These are phyloP conservation scores for Ormia ochracea DNA, from an alignment of 2,888 invertebrate species.

Conservation along the genomic window DNA sequence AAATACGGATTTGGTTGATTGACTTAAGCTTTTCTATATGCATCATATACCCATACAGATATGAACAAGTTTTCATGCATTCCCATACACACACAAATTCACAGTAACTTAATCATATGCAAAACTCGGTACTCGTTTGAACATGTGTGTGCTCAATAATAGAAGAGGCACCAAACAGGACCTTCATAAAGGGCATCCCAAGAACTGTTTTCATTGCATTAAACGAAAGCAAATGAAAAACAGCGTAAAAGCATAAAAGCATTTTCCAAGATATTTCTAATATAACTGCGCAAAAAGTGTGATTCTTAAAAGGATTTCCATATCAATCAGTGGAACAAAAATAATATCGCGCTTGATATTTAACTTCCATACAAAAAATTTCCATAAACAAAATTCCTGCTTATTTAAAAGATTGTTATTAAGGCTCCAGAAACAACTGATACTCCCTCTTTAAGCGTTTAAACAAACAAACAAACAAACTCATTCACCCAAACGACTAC, in stretches of 20 bases:
- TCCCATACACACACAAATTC: background rate
- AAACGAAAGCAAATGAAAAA: background rate
- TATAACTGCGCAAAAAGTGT: no score
- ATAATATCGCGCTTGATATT: no score
- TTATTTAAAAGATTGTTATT: no score
- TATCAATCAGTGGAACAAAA: no score
- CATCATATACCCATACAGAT: background rate
- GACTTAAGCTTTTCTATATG: slow-evolving; percentile 62
- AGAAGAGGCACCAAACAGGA: background rate
- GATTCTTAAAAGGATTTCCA: no score
- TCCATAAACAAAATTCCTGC: no score
- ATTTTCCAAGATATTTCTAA: background rate
- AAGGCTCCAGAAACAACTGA: no score
- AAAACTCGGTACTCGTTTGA: background rate
- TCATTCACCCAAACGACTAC: background rate
- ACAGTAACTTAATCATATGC: background rate
- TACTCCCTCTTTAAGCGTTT: no score
- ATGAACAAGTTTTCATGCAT: background rate
- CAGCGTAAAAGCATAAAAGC: background rate
- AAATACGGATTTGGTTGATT: slow-evolving; percentile 65
- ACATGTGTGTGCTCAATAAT: background rate
- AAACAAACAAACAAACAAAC: no score
- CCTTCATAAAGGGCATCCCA: background rate
- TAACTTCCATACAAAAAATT: no score
- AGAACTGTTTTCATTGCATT: background rate